Evolutionary conservation across 2,888 invertebrate species (phyloP).

Genomic region (Carpatolechia fugitivella): DNA sequence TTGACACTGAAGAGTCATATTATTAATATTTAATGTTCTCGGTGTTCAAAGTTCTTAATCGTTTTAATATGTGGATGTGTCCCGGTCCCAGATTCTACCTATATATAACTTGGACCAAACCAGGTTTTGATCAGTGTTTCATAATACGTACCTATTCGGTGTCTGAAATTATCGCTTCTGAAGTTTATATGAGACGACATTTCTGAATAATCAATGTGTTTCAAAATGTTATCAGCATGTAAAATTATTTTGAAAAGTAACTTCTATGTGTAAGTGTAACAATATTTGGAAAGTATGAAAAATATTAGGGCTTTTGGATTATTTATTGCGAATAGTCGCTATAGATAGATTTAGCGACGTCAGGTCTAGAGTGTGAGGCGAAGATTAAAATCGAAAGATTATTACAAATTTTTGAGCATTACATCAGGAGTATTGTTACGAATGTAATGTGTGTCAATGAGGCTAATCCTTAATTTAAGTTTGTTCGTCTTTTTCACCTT

Average conservation of each 20-base stretch:
- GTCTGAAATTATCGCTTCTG: slow-evolving; percentile 16
- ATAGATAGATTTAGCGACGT: slow-evolving; percentile 1
- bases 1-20: neutral
- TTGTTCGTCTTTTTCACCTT: no score
- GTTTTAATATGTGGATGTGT: neutral
- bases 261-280: neutral
- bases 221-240: neutral
- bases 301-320: neutral
- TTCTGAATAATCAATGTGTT: neutral
- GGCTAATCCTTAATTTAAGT: no score
- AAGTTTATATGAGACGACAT: neutral
- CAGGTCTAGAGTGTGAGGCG: neutral
- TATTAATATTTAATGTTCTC: slow-evolving; percentile 33
- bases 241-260: neutral
- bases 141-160: slow-evolving; percentile 9
- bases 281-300: neutral
- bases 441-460: no score
- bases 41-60: slow-evolving; percentile 33
- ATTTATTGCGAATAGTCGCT: neutral
- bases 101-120: neutral
- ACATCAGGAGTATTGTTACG: no score
- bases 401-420: neutral
- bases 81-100: neutral
- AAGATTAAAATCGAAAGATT: neutral
- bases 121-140: slow-evolving; percentile 11